phyloP scores from a whole-genome alignment of 2,797 vertebrate genomes.

The Taeniopygia guttata region DNA sequence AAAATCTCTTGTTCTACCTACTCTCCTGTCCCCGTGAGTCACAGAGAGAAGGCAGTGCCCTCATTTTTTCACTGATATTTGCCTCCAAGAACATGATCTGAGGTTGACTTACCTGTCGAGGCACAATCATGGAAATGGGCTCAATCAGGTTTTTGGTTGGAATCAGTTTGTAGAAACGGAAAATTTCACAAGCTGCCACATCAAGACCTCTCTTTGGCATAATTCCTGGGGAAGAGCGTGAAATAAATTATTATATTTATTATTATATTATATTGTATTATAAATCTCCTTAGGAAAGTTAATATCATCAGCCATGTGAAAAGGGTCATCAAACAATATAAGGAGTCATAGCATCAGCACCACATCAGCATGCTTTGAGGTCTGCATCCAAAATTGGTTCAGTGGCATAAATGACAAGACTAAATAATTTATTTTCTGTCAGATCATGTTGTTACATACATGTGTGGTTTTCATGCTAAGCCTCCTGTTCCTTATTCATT shows the following conservation, averaged over 20 bases:
- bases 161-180: constrained; percentile 92
- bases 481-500: neutral
- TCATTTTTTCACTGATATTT: neutral
- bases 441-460: neutral
- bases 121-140: constrained; percentile 92
- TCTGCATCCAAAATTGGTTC: neutral
- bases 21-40: neutral
- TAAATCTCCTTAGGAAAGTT: neutral
- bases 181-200: constrained; percentile 89
- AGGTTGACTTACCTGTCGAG: constrained; percentile 82
- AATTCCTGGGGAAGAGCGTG: constrained; percentile 72
- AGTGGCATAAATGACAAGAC: neutral
- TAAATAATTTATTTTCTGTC: neutral
- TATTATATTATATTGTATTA: too few relatives aligned
- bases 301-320: neutral
- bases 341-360: neutral
- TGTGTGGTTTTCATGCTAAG: neutral
- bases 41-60: neutral
- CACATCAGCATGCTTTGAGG: neutral
- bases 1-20: neutral
- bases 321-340: neutral
- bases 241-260: too few relatives aligned
- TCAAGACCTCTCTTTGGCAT: constrained; percentile 95
- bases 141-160: constrained; percentile 88
- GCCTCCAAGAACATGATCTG: neutral